Base-by-base conservation (phyloP, 1,140 invertebrate species). In the Trichonephila inaurata region DNA sequence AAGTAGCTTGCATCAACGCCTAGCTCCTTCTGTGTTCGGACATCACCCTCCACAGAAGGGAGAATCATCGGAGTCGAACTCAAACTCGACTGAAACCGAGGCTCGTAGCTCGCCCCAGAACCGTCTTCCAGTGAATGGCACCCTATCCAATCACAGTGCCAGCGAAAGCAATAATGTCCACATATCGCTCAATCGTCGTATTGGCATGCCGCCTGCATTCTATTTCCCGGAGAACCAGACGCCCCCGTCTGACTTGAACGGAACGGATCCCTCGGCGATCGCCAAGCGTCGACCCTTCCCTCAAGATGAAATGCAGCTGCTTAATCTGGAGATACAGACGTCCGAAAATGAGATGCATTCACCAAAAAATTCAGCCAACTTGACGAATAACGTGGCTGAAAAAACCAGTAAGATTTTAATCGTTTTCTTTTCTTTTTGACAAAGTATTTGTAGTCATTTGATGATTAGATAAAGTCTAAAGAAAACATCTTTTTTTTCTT, bases 141-240 rank as follows among this genome's bases (percentile, higher is more conserved):
- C 28, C 21, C 58, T 69, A 28, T 18, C 85, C 69, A 33, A 72
- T 14, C 86, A 91, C 66, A 89, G 16, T 72, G 24, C 77, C 14
- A 40, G 4, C 2, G 89, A 94, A 21, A 92, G 60, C 64, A 62
- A 94, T 40, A 89, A 95, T 92, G 95, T 97, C 40, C 97, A 97
- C 95, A 96, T 97, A 69, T 97, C 97, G 92, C 97, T 97, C 95
- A 97, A 97, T 95, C 96, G 97, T 88, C 96, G 97, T 77, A 98
- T 97, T 95, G 98, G 98, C 96, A 97, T 98, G 97, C 97, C 97
- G 61, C 97, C 97, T 24, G 97, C 97, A 28, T 98, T 98, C 95
- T 96, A 98, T 66, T 98, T 98, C 95, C 97, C 97, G 33, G 97
- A 98, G 96, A 97, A 97, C 95, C 97, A 97, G 95, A 96, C 96